Conservation (phyloP, 2,797 vertebrate species). For the Microctenopoma stevenorrisi region DNA sequence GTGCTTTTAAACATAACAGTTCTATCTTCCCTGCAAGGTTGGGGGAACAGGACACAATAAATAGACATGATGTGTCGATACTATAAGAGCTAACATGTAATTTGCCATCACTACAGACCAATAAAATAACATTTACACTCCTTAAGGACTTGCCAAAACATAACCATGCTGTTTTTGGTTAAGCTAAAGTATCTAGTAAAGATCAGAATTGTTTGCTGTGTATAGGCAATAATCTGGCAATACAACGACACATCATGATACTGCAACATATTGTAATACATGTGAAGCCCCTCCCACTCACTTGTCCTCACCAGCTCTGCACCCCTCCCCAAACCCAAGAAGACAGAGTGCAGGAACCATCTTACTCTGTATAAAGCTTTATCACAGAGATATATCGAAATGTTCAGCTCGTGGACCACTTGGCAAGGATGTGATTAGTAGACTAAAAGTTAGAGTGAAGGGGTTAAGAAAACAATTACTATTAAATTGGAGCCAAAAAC, state of each 20-base stretch:
- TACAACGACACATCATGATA: too few relatives aligned
- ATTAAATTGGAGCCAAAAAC: too few relatives aligned
- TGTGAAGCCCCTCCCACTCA: too few relatives aligned
- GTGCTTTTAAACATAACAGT: background rate
- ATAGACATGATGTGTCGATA: too few relatives aligned
- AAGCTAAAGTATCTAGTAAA: background rate
- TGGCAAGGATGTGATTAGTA: conserved; percentile 83
- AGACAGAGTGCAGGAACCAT: conserved; percentile 75
- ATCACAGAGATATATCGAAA: conserved; percentile 87
- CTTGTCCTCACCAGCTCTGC: conserved; percentile 61
- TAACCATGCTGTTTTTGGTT: background rate
- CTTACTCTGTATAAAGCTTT: conserved; percentile 71
- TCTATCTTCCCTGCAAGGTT: background rate
- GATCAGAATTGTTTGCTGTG: background rate
- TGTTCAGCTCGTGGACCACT: conserved; percentile 88
- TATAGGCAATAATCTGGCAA: too few relatives aligned
- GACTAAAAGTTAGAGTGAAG: conserved; percentile 62
- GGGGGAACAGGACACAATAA: too few relatives aligned
- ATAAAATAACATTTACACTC: background rate
- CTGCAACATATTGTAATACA: too few relatives aligned
- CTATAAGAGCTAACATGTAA: background rate
- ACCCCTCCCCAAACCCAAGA: conserved; percentile 46
- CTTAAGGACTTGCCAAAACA: background rate
- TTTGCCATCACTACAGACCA: too few relatives aligned
- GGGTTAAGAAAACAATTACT: conserved; percentile 71